phyloP scores from a whole-genome alignment of 2,888 invertebrate genomes.

The Apodemia hepburni region DNA sequence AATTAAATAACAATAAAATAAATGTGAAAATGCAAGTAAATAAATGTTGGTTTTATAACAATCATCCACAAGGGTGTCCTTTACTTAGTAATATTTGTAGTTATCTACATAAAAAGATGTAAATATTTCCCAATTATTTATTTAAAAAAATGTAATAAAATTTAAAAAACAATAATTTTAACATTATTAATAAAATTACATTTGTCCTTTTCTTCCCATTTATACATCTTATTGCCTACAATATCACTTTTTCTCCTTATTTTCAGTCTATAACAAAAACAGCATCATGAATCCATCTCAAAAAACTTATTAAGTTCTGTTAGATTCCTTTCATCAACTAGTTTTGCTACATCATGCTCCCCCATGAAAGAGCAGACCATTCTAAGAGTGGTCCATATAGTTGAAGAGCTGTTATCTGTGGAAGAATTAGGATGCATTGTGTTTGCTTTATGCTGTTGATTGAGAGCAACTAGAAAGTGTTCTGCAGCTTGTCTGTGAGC shows the following conservation, averaged over 20 bases:
- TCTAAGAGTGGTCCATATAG: conserved; percentile 96
- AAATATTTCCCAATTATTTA: conserved; percentile 20
- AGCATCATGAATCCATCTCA: conserved; percentile 45
- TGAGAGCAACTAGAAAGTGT: conserved; percentile 95
- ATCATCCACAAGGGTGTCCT: conserved; percentile 95
- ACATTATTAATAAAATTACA: background rate
- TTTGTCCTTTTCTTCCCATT: background rate
- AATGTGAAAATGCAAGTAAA: conserved; percentile 76
- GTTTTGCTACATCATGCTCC: conserved; percentile 81
- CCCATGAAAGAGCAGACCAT: conserved; percentile 93
- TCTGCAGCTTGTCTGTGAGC: conserved; percentile 97
- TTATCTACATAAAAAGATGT: conserved; percentile 82
- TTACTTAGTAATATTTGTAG: conserved; percentile 82
- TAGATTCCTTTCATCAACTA: conserved; percentile 82
- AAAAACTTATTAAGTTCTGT: conserved; percentile 79
- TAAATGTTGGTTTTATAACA: conserved; percentile 89
- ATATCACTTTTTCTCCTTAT: background rate
- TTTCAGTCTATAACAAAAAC: background rate
- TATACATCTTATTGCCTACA: background rate
- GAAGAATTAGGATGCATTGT: conserved; percentile 54
- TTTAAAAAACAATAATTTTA: background rate
- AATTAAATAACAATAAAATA: conserved; percentile 54
- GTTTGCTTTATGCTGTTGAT: conserved; percentile 88
- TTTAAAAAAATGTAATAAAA: conserved; percentile 11
- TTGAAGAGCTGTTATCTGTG: conserved; percentile 87